Conservation (phyloP, 1,140 invertebrate genomes). For the Orius insidiosus region DNA sequence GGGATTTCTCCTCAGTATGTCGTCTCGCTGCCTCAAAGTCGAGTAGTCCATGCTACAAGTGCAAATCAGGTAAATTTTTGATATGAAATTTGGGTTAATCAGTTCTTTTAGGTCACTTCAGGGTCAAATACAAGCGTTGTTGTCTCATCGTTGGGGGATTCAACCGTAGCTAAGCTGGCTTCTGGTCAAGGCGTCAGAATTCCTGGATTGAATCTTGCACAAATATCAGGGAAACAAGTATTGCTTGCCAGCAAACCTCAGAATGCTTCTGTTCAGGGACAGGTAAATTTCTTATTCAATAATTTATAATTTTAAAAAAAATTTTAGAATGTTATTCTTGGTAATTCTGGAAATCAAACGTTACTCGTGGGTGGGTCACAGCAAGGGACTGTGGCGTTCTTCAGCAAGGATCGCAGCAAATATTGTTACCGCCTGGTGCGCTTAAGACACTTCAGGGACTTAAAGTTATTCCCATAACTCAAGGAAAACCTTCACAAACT, state of each 20-base stretch:
- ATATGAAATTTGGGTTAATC: neutral
- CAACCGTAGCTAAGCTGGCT: conserved; percentile 17
- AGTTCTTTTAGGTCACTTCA: neutral
- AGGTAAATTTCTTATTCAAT: conserved; percentile 14
- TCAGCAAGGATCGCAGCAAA: conserved; percentile 30
- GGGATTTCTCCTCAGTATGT: conserved; percentile 23
- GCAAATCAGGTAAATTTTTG: conserved; percentile 7
- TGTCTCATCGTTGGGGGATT: conserved; percentile 9
- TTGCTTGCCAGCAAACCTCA: conserved; percentile 34
- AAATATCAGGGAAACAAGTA: conserved; percentile 44
- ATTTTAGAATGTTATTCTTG: conserved; percentile 39
- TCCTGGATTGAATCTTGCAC: conserved; percentile 31
- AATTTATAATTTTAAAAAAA: too few relatives aligned
- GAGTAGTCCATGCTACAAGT: conserved; percentile 17
- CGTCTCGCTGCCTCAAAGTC: conserved; percentile 19
- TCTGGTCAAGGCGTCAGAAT: conserved; percentile 26
- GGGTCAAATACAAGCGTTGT: neutral
- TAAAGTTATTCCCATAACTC: conserved; percentile 41
- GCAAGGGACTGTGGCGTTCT: conserved; percentile 19
- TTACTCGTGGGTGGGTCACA: conserved; percentile 17
- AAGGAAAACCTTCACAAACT: conserved; percentile 20
- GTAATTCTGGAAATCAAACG: conserved; percentile 26
- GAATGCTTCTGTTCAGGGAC: conserved; percentile 13
- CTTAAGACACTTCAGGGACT: conserved; percentile 48
- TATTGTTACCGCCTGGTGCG: conserved; percentile 37